Evolutionary conservation across 2,797 vertebrate species (phyloP).

Genomic region (Crocidura indochinensis): DNA sequence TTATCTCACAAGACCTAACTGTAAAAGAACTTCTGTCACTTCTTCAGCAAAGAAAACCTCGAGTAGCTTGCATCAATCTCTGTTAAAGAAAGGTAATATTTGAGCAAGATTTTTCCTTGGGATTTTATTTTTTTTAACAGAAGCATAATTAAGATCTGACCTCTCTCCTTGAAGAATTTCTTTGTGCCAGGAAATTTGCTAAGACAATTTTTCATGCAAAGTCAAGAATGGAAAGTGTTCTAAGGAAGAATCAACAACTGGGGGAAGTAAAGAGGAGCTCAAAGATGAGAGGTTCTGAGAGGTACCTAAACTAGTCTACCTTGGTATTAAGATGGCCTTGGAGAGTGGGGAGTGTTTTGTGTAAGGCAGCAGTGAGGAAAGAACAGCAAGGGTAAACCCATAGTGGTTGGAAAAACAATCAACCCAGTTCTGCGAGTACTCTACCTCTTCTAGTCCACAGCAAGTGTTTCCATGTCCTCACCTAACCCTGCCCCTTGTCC

Average conservation of each 20-base stretch:
- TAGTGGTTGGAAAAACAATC: not conserved
- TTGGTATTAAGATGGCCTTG: not conserved
- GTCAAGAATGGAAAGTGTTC: not conserved
- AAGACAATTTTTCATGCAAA: not conserved
- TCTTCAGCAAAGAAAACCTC: not conserved
- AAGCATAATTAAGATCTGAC: not conserved
- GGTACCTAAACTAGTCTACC: not conserved
- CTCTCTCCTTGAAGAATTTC: constrained; percentile 2
- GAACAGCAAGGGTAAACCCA: not conserved
- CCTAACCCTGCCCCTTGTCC: not conserved
- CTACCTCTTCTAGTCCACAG: not conserved
- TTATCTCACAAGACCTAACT: not conserved
- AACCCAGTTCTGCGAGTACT: constrained; percentile 2
- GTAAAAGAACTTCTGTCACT: not conserved
- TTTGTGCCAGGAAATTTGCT: constrained; percentile 3
- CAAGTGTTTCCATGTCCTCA: constrained; percentile 5
- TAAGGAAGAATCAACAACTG: not conserved
- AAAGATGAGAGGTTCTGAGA: not conserved
- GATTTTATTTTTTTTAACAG: not conserved
- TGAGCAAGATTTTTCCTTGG: not conserved
- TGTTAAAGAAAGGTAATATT: not conserved
- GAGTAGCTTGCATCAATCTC: not conserved
- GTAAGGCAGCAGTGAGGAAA: not conserved
- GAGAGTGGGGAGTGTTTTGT: not conserved
- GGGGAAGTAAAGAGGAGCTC: not conserved